phyloP scores from a whole-genome alignment of 2,888 invertebrate genomes.

The Apoda limacodes region DNA sequence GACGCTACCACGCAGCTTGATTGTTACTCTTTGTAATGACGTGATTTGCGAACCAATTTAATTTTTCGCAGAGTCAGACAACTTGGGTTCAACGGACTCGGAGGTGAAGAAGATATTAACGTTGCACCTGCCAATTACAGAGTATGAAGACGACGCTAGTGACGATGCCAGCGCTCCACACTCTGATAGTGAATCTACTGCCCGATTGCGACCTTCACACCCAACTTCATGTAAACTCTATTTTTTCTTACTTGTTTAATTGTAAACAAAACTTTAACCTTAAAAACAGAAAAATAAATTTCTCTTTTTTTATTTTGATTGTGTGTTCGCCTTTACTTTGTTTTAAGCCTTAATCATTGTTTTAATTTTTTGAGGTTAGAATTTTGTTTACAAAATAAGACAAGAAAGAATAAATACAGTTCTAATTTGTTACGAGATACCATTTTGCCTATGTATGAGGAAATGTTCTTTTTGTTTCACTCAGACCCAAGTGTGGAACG shows the following conservation, averaged over 20 bases:
- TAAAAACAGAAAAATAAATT: too few relatives aligned
- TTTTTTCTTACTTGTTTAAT: too few relatives aligned
- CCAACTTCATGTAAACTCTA: constrained; percentile 46
- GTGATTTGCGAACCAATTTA: constrained; percentile 11
- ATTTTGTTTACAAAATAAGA: too few relatives aligned
- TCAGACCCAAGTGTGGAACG: constrained; percentile 71
- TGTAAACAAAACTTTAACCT: too few relatives aligned
- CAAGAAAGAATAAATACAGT: too few relatives aligned
- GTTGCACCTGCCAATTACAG: constrained; percentile 93
- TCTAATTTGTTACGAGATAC: too few relatives aligned
- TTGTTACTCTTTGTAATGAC: constrained; percentile 8
- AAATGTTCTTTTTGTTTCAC: background rate
- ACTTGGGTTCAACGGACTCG: constrained; percentile 95
- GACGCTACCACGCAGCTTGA: constrained; percentile 28
- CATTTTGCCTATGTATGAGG: too few relatives aligned
- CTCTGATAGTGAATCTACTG: constrained; percentile 58
- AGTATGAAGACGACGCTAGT: constrained; percentile 89
- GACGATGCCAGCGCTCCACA: constrained; percentile 71
- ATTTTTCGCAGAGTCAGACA: constrained; percentile 84
- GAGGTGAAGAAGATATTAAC: constrained; percentile 94
- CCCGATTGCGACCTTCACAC: constrained; percentile 46
- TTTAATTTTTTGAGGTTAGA: too few relatives aligned
- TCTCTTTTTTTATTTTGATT: background rate
- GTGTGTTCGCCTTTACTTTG: background rate
- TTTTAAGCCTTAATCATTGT: background rate